Percentiles rank a stretch among this genome's conserved stretches.
phyloP scores from a whole-genome alignment of 2,888 invertebrate genomes.

The Pseudoips prasinana region DNA sequence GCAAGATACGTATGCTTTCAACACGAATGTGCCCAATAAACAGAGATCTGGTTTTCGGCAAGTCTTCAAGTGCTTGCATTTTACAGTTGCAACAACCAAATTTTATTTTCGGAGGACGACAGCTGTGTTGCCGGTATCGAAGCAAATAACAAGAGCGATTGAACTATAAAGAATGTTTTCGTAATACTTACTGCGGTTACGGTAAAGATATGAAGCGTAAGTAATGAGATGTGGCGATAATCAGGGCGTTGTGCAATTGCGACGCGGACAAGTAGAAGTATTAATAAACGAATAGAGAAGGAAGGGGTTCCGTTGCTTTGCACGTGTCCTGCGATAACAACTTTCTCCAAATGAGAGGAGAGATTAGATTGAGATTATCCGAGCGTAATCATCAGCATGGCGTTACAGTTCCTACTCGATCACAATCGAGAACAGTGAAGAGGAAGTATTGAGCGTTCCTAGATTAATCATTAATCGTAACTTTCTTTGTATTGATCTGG shows the following conservation, averaged over 20 bases:
- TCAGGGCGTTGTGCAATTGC: slow-evolving; percentile 33
- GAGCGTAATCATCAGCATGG: slow-evolving; percentile 63
- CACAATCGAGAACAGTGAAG: slow-evolving; percentile 49
- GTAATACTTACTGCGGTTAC: slow-evolving; percentile 6
- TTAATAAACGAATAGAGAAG: slow-evolving; percentile 29
- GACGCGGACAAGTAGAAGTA: slow-evolving; percentile 25
- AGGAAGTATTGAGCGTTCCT: slow-evolving; percentile 52
- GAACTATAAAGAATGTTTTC: slow-evolving; percentile 15
- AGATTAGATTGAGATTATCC: slow-evolving; percentile 66
- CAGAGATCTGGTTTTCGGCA: slow-evolving; percentile 18
- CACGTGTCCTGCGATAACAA: slow-evolving; percentile 40
- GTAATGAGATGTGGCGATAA: slow-evolving; percentile 13
- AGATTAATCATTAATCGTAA: slow-evolving; percentile 34
- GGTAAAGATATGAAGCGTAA: slow-evolving; percentile 5
- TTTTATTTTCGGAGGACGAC: slow-evolving; percentile 23
- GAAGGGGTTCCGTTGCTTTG: slow-evolving; percentile 18
- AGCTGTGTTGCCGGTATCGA: slow-evolving; percentile 17
- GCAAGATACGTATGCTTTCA: slow-evolving; percentile 12
- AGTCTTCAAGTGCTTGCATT: slow-evolving; percentile 18
- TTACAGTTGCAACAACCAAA: slow-evolving; percentile 21
- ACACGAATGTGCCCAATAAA: slow-evolving; percentile 6
- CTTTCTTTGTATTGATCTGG: slow-evolving; percentile 26
- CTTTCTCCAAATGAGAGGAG: slow-evolving; percentile 66
- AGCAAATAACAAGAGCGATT: slow-evolving; percentile 24
- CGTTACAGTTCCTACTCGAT: slow-evolving; percentile 60